Percentiles rank a stretch among this genome's conserved stretches.
Evolutionary conservation across 1,140 invertebrate genomes (phyloP).

Genomic region (Macrobrachium rosenbergii): DNA sequence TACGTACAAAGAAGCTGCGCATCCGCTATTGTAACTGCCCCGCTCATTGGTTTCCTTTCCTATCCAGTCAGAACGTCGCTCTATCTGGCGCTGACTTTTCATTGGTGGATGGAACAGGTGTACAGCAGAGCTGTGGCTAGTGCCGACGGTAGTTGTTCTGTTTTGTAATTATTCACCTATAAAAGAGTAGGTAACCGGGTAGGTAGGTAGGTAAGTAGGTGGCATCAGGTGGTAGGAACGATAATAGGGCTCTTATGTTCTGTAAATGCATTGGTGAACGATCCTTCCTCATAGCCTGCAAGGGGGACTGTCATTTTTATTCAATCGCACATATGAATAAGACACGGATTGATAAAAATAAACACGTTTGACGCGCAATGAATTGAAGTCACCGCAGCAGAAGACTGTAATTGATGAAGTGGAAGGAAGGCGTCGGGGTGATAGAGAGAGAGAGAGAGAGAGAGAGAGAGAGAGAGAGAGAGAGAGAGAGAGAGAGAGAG

Average conservation of each 20-base stretch:
- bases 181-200: constrained; percentile 56
- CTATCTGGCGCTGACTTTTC: not conserved
- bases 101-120: constrained; percentile 47
- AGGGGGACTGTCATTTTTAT: not conserved
- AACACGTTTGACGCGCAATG: not conserved
- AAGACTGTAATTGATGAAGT: not conserved
- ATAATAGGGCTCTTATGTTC: too few species aligned
- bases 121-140: not conserved
- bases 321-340: not conserved
- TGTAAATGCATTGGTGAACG: not conserved
- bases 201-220: constrained; percentile 28
- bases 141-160: constrained; percentile 4
- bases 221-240: not conserved
- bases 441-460: not conserved
- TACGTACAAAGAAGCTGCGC: constrained; percentile 55
- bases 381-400: not conserved
- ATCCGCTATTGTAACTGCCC: constrained; percentile 47
- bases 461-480: not conserved
- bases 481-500: not conserved
- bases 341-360: too few species aligned
- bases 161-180: constrained; percentile 52
- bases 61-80: constrained; percentile 32
- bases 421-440: not conserved
- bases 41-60: constrained; percentile 4
- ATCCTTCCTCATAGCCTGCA: not conserved